Evolutionary conservation across 2,888 invertebrate genomes (phyloP), one percentile per base, ranked within the genome.

Genomic region (Acrocyrtus sp.): DNA sequence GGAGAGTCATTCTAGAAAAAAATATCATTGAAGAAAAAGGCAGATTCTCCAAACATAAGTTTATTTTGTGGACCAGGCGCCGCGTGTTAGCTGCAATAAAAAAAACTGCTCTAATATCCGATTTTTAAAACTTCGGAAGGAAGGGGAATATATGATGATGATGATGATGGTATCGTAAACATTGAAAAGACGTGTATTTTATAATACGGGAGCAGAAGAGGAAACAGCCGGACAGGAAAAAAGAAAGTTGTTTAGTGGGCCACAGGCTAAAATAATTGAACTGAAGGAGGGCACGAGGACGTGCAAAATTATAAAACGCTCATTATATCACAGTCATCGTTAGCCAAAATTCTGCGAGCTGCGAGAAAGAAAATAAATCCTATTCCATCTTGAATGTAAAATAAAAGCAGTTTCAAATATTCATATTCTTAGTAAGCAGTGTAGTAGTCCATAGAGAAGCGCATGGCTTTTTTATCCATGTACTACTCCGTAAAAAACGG

Each of bases 211-310:
- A n/a, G n/a, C n/a, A n/a, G n/a, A n/a, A n/a, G n/a, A n/a, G n/a
- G n/a, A n/a, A n/a, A n/a, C n/a, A n/a, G n/a, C n/a, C n/a, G n/a
- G n/a, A n/a, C 34, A 34, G 34, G 12, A 12, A 8, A 5, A 34
- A 34, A 34, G 34, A 34, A 12, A 34, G 34, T 34, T 12, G 34
- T 43, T 43, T 56, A 41, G 39, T 34, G 22, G 19, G 12, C 19
- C 39, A 29, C 24, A 57, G 43, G 15, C 10, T 17, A n/a, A 60
- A 45, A 65, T 65, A 57, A 57, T 66, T 57, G 57, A 57, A 57
- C 57, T 57, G 57, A 66, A 66, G 50, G 66, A 66, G 66, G 66
- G 66, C 66, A 66, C 57, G 57, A 57, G 66, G 66, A 41, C 66
- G 57, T 50, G 50, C 41, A 50, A 57, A n/a, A 66, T 57, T 57